Conservation (phyloP, 1,140 invertebrate genomes). For the Bilobella aurantiaca region DNA sequence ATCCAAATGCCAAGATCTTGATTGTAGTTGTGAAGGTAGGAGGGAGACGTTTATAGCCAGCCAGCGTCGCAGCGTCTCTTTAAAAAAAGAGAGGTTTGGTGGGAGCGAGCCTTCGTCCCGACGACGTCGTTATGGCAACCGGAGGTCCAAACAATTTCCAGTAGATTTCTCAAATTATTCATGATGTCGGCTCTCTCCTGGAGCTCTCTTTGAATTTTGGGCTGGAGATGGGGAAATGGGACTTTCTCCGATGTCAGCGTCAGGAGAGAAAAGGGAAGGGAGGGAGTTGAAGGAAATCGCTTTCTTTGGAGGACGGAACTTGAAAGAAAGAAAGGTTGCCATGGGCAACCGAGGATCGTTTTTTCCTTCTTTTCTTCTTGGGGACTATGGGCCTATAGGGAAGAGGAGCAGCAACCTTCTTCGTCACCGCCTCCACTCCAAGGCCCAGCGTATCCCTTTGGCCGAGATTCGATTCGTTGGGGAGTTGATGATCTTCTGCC, state of each 20-base stretch:
- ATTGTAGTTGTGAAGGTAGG: not conserved
- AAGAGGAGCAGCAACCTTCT: not conserved
- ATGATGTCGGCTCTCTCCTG: constrained; percentile 29
- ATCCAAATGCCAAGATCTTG: constrained; percentile 2
- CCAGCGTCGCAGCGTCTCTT: not conserved
- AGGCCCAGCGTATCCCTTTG: constrained; percentile 4
- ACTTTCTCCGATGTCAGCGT: no score
- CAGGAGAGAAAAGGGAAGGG: no score
- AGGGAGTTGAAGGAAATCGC: no score
- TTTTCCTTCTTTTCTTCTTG: constrained; percentile 8
- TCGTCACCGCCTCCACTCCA: constrained; percentile 1
- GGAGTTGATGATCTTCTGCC: constrained; percentile 4
- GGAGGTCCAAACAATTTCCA: constrained; percentile 25
- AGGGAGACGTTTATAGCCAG: no score
- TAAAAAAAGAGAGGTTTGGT: no score
- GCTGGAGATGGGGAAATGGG: constrained; percentile 23
- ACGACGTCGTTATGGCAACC: constrained; percentile 18
- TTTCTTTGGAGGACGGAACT: constrained; percentile 7
- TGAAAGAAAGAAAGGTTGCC: constrained; percentile 9
- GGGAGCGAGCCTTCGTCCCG: no score
- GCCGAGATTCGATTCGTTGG: not conserved
- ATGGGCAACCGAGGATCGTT: constrained; percentile 21
- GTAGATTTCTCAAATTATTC: constrained; percentile 29
- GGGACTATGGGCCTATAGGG: constrained; percentile 16
- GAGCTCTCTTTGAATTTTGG: not conserved